Conservation (phyloP, 2,888 invertebrate species). For the Tanypteryx hageni region DNA sequence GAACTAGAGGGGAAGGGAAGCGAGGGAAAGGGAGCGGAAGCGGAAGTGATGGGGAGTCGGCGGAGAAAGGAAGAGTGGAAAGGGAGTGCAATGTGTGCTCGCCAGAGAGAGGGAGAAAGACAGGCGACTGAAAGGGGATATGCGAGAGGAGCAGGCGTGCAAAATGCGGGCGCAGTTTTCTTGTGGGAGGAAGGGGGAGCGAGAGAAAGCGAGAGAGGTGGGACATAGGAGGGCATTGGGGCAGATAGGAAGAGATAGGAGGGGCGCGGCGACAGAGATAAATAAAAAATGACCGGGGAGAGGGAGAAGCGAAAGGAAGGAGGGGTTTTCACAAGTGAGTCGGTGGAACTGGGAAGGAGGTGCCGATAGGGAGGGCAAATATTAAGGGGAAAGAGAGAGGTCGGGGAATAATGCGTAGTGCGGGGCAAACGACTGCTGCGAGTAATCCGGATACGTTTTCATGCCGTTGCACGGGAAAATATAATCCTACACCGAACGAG, state of each 20-base stretch:
- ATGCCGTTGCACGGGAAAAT: neutral
- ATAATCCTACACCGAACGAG: neutral
- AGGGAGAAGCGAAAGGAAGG: neutral
- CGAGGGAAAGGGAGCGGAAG: neutral
- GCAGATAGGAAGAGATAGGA: conserved; percentile 9
- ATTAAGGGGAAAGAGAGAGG: neutral
- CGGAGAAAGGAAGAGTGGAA: neutral
- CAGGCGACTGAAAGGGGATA: too few relatives aligned
- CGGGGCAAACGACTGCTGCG: conserved; percentile 5
- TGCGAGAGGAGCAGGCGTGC: neutral
- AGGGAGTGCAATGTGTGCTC: neutral
- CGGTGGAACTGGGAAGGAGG: neutral
- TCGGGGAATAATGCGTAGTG: neutral
- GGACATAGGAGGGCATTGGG: neutral
- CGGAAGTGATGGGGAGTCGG: neutral
- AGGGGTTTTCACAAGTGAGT: neutral
- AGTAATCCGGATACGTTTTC: neutral
- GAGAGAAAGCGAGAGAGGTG: neutral
- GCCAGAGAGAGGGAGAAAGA: too few relatives aligned
- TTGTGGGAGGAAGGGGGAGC: neutral
- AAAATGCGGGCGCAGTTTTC: neutral
- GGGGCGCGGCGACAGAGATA: neutral
- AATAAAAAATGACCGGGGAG: neutral
- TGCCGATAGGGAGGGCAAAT: neutral
- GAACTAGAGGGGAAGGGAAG: neutral